phyloP scores from a whole-genome alignment of 2,797 vertebrate genomes.

The Sebastes kiyomatsui region DNA sequence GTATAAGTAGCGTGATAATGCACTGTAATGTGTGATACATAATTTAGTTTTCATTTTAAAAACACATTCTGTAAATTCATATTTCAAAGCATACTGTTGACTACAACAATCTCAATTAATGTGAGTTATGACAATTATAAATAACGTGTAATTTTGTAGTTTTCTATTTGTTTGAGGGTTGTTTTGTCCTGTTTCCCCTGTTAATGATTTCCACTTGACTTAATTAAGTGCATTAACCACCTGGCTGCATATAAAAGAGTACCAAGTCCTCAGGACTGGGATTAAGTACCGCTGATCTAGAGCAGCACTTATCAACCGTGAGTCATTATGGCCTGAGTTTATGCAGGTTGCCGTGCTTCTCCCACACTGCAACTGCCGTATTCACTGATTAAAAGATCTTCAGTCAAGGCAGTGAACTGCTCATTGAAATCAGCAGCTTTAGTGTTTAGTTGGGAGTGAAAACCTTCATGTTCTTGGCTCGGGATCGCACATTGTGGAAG shows the following conservation, averaged over 20 bases:
- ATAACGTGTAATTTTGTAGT: background rate
- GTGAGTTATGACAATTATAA: background rate
- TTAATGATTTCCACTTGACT: slow-evolving; percentile 17
- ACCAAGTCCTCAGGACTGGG: background rate
- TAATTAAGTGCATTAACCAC: slow-evolving; percentile 30
- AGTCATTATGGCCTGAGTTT: slow-evolving; percentile 7
- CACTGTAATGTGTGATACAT: background rate
- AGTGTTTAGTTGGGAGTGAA: background rate
- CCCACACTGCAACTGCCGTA: background rate
- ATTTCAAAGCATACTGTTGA: background rate
- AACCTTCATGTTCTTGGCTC: background rate
- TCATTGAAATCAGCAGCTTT: background rate
- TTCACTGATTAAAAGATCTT: background rate
- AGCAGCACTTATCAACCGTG: slow-evolving; percentile 10
- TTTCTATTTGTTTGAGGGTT: background rate
- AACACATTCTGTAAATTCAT: background rate
- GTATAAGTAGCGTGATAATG: background rate
- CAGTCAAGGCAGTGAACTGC: background rate
- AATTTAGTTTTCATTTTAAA: background rate
- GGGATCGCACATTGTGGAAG: background rate
- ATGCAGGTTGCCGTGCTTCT: background rate
- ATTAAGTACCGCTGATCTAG: slow-evolving; percentile 23
- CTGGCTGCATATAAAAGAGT: slow-evolving; percentile 11
- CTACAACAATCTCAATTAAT: background rate
- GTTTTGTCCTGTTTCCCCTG: background rate